Base-by-base conservation (phyloP, 92 coral and sea anemone species). In the Diadumene lineata region DNA sequence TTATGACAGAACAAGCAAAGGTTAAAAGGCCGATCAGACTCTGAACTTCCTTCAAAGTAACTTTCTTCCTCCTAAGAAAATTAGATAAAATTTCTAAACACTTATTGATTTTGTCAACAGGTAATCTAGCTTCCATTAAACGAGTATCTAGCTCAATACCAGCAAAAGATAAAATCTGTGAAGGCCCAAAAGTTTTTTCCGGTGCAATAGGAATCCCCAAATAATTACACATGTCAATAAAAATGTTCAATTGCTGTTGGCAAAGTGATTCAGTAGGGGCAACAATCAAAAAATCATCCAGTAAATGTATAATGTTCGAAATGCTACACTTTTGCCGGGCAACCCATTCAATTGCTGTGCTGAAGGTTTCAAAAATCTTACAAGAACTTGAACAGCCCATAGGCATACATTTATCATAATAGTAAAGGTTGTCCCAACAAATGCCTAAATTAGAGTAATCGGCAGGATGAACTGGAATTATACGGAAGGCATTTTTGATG, bases 321-420 rank as follows among this genome's bases (percentile, higher is more conserved):
- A 84, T 88, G 17, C 46, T 75, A 3, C 84, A 25, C 56, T 80
- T 85, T n/a, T 84, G 15, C 28, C 13, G 72, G 22, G 93, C 85
- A 56, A 89, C 63, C 87, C 90, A 85, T 27, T 85, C 90, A 31
- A 89, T 67, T 9, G 90, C 83, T 50, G 89, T 74, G 65, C 91
- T 79, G 18, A 89, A 79, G 16, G 76, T 82, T 66, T 89, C 88
- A 53, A 86, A 90, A 2, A 82, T 86, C 68, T 50, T 16, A 72
- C 91, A 90, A 0, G 86, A 73, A 34, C 83, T 73, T 48, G 86
- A 84, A 79, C 94, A 86, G 28, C 88, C 90, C 91, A 86, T 89
- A 4, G 91, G 90, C 88, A 89, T 85, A 63, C 85, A 74, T 0
- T 77, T 58, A 19, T 89, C 90, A 56, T 81, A 85, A 46, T 89